These are phyloP conservation scores for Gambelia wislizenii DNA, from an alignment of 2,797 vertebrate species.

Conservation along the genomic window DNA sequence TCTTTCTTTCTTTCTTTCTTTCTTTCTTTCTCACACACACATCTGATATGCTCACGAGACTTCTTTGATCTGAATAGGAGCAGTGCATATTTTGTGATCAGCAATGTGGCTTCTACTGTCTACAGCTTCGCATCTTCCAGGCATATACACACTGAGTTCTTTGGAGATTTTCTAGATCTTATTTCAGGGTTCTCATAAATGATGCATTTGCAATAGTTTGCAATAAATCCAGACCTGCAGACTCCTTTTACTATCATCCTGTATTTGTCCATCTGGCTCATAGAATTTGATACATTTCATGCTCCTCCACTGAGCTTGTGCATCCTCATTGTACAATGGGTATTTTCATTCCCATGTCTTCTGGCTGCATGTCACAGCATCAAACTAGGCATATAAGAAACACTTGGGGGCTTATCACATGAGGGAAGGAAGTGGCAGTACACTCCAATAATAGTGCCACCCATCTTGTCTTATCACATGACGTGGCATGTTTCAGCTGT, in stretches of 20 bases:
- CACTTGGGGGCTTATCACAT: no score
- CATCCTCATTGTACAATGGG: no score
- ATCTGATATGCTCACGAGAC: background rate
- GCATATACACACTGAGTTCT: background rate
- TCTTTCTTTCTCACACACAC: background rate
- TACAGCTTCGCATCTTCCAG: background rate
- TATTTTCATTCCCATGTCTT: background rate
- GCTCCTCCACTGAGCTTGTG: background rate
- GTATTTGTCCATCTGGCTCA: background rate
- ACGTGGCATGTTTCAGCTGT: no score
- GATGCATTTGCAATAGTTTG: no score
- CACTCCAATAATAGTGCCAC: no score
- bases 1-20: no score
- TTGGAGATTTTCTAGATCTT: background rate
- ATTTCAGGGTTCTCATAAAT: background rate
- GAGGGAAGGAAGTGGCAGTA: no score
- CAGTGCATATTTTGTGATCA: background rate
- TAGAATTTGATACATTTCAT: background rate
- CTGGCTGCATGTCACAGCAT: background rate
- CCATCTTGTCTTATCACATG: no score
- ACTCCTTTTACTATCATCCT: background rate
- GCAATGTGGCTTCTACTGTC: background rate
- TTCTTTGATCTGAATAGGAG: background rate
- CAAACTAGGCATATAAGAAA: background rate
- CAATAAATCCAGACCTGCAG: background rate